Conservation (phyloP, 2,113 vertebrate genomes). For the Takifugu bimaculatus region DNA sequence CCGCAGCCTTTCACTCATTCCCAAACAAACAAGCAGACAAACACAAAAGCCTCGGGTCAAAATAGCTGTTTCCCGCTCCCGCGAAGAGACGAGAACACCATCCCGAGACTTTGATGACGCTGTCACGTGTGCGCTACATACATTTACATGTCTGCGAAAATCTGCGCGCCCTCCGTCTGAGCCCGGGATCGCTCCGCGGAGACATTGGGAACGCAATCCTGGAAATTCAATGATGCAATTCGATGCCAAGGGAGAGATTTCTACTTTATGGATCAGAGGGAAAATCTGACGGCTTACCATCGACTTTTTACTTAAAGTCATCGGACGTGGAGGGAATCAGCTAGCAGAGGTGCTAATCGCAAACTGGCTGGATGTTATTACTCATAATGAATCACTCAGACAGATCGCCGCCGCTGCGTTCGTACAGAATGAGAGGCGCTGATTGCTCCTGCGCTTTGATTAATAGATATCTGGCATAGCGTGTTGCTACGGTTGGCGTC, state of each 20-base stretch:
- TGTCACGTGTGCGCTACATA: constrained; percentile 21
- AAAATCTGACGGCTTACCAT: constrained; percentile 33
- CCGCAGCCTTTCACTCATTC: constrained; percentile 21
- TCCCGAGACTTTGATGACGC: constrained; percentile 28
- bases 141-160: constrained; percentile 48
- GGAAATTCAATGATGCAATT: constrained; percentile 54
- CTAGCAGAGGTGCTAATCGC: constrained; percentile 32
- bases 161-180: constrained; percentile 21
- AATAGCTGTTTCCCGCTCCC: constrained; percentile 13
- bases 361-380: constrained; percentile 63
- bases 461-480: constrained; percentile 25
- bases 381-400: constrained; percentile 59
- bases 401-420: constrained; percentile 61
- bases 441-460: constrained; percentile 41
- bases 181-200: constrained; percentile 29
- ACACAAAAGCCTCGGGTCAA: constrained; percentile 33
- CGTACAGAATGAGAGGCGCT: constrained; percentile 46
- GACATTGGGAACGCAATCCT: constrained; percentile 35
- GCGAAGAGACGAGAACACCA: constrained; percentile 36
- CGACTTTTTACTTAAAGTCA: constrained; percentile 57
- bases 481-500: too few relatives aligned
- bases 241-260: constrained; percentile 52
- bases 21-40: background rate
- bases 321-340: constrained; percentile 52
- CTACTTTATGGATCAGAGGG: constrained; percentile 40